Evolutionary conservation across 2,888 invertebrate species (phyloP), one percentile per base, ranked within the genome.

Genomic region (Tipula vernalis): DNA sequence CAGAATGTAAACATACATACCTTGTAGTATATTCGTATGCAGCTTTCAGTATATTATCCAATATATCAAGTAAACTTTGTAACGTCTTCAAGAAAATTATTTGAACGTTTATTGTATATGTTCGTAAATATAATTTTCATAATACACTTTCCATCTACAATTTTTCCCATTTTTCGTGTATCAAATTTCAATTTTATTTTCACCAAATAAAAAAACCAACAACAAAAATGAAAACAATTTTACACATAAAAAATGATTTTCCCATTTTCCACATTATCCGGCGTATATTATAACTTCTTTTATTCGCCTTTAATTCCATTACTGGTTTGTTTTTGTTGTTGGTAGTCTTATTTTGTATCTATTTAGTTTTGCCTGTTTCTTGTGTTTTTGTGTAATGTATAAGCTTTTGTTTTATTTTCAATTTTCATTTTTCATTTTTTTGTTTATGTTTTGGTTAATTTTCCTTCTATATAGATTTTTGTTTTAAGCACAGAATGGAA

Each of bases 161-260:
- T 71, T 71, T 4, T 13, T 44, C 2, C 0, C 15, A 15, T 51
- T 51, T 57, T 71, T 71, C 71, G 71, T 28, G 28, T 71, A 71
- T 71, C 71, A 71, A 71, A 71, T 71, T 71, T 71, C 71, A 71
- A 71, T 71, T 71, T 71, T 71, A 71, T 71, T 71, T 71, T 71
- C 28, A 71, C 28, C n/a, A n/a, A 51, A 71, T 28, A 71, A 71
- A 71, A 15, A 57, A 15, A n/a, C n/a, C n/a, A n/a, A n/a, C n/a
- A n/a, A n/a, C n/a, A n/a, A 57, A 71, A 71, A 71, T 71, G 28
- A 71, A 71, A 71, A 71, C 71, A 71, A 71, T 71, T 71, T 71
- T 71, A 28, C 71, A 71, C 71, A 71, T 28, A 71, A 71, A 71
- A 71, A 71, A 71, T 71, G 71, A 71, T 71, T 71, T 71, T 71